These are phyloP conservation scores for Belgica antarctica DNA, from an alignment of 2,888 invertebrate genomes.

Conservation along the genomic window DNA sequence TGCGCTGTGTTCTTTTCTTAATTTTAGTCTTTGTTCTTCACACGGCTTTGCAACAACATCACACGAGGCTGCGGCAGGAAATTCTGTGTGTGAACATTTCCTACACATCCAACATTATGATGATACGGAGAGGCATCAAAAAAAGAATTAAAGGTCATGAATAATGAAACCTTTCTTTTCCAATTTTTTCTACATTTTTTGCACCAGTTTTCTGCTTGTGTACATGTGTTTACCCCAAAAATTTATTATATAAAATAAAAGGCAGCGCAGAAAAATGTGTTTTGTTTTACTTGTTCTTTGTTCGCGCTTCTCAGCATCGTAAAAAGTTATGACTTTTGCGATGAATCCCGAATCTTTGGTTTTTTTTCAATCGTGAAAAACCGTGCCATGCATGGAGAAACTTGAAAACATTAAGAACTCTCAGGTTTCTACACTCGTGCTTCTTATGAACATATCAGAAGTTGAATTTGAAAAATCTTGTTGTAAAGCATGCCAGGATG, in stretches of 20 bases:
- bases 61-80: constrained; percentile 2
- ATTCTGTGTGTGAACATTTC: no score
- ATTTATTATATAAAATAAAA: no score
- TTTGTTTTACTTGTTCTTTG: constrained; percentile 5
- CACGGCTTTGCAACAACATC: not conserved
- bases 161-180: constrained; percentile 37
- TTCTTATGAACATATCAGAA: no score
- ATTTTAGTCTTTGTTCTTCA: not conserved
- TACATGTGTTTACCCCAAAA: no score
- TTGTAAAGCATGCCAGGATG: no score
- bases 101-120: constrained; percentile 36
- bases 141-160: constrained; percentile 42
- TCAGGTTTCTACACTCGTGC: no score
- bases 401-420: no score
- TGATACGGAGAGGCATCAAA: constrained; percentile 32
- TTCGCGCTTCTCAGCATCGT: constrained; percentile 8
- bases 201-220: not conserved
- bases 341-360: constrained; percentile 29
- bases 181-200: not conserved
- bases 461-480: no score
- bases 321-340: constrained; percentile 41
- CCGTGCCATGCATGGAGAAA: not conserved
- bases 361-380: constrained; percentile 1
- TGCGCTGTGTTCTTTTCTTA: not conserved
- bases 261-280: not conserved